phyloP scores from a whole-genome alignment of 2,113 vertebrate genomes.

The Cavia aperea region DNA sequence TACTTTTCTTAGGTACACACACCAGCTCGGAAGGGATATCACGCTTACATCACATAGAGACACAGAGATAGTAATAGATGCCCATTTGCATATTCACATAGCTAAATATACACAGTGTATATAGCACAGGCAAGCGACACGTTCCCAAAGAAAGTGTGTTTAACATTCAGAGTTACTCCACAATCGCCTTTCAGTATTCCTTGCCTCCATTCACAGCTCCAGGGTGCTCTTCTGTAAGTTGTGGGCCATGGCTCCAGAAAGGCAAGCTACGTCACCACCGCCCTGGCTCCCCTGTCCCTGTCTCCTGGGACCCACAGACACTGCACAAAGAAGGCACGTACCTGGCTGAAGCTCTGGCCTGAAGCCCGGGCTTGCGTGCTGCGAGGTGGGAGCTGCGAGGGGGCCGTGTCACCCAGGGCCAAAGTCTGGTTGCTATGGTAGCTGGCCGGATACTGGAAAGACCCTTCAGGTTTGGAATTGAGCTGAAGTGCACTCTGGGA shows the following conservation, averaged over 20 bases:
- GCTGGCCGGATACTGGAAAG: constrained; percentile 97
- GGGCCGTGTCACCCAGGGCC: constrained; percentile 86
- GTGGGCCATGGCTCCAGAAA: neutral
- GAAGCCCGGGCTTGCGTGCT: constrained; percentile 88
- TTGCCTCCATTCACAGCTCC: neutral
- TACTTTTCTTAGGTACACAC: neutral
- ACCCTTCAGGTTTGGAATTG: constrained; percentile 96
- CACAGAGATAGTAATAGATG: neutral
- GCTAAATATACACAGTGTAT: neutral
- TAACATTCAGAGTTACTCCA: neutral
- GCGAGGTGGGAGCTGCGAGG: constrained; percentile 86
- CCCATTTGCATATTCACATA: neutral
- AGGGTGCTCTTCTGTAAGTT: neutral
- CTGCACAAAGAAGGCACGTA: constrained; percentile 70
- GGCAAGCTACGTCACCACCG: fast-evolving
- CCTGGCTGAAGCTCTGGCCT: constrained; percentile 96
- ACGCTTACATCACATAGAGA: neutral
- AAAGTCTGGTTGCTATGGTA: constrained; percentile 99
- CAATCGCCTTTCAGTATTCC: neutral
- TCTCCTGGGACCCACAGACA: neutral
- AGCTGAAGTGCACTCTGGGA: constrained; percentile 99
- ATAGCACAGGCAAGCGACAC: neutral
- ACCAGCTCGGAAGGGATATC: neutral
- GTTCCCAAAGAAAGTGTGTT: neutral
- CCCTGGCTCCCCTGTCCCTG: neutral